Conservation (phyloP, 2,113 vertebrate species). For the Athene noctua region DNA sequence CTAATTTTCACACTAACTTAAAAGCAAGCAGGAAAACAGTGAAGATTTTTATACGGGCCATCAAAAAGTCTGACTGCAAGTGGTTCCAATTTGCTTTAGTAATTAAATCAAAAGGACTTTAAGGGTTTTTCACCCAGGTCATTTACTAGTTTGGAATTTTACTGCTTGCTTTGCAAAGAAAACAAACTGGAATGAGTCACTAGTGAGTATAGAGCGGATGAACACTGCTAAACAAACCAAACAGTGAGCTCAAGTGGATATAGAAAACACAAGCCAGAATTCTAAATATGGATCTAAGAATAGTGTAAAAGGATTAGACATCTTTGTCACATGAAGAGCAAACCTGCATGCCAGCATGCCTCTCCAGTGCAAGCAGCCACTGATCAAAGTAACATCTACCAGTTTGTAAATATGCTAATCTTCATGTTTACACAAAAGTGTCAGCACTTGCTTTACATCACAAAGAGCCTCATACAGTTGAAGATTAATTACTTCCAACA, state of each 20-base stretch:
- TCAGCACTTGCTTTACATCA: slow-evolving; percentile 75
- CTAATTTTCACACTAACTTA: slow-evolving; percentile 70
- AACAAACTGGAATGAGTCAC: slow-evolving; percentile 69
- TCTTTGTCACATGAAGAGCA: slow-evolving; percentile 74
- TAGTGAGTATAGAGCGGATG: slow-evolving; percentile 51
- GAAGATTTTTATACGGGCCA: slow-evolving; percentile 79
- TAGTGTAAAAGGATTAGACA: slow-evolving; percentile 75
- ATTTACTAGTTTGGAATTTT: slow-evolving; percentile 84
- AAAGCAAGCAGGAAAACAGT: slow-evolving; percentile 67
- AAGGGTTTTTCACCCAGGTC: slow-evolving; percentile 84
- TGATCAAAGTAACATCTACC: slow-evolving; percentile 76
- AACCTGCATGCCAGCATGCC: slow-evolving; percentile 65
- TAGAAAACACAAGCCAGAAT: slow-evolving; percentile 71
- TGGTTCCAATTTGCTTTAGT: slow-evolving; percentile 93
- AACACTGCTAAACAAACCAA: slow-evolving; percentile 68
- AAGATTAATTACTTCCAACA: slow-evolving; percentile 80
- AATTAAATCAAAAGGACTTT: slow-evolving; percentile 90
- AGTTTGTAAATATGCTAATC: slow-evolving; percentile 82
- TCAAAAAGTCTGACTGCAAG: slow-evolving; percentile 83
- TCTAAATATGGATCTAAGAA: slow-evolving; percentile 79
- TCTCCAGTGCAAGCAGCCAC: slow-evolving; percentile 69
- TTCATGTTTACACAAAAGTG: slow-evolving; percentile 82
- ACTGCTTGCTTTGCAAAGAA: slow-evolving; percentile 78
- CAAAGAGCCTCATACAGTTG: slow-evolving; percentile 68
- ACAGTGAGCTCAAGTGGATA: slow-evolving; percentile 69